Conservation (phyloP, 2,113 vertebrate genomes). For the Nansenia antarctica region DNA sequence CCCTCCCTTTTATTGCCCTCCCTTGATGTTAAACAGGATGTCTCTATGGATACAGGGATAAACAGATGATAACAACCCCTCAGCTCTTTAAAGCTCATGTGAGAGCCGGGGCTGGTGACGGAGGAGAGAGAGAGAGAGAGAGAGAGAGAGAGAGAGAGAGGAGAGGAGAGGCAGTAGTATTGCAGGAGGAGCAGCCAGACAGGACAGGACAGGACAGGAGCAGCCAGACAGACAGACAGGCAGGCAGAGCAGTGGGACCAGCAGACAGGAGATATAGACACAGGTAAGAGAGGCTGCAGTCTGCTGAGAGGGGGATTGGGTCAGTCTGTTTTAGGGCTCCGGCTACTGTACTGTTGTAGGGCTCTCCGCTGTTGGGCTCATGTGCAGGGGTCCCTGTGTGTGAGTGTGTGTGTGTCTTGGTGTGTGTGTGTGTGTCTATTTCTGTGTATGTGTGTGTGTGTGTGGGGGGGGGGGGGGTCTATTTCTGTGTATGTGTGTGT, state of each 20-base stretch:
- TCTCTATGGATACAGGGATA: constrained; percentile 81
- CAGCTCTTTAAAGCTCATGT: constrained; percentile 73
- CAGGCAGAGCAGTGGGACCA: background rate
- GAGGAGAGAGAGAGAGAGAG: constrained; percentile 8
- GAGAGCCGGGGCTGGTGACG: constrained; percentile 53
- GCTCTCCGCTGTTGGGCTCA: too few species aligned
- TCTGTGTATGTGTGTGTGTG: background rate
- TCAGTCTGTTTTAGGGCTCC: background rate
- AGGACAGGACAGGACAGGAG: too few species aligned
- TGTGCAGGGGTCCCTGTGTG: background rate
- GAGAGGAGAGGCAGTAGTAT: background rate
- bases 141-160: constrained; percentile 36
- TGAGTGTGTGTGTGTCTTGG: constrained; percentile 11
- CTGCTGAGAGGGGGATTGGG: too few species aligned
- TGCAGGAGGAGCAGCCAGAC: too few species aligned
- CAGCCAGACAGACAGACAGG: background rate
- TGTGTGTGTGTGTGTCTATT: constrained; percentile 8
- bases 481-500: background rate
- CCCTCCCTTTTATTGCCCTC: constrained; percentile 60
- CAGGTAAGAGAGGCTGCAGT: constrained; percentile 8
- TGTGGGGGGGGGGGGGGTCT: background rate
- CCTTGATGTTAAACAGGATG: constrained; percentile 80
- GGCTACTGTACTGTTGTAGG: background rate
- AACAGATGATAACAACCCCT: constrained; percentile 87
- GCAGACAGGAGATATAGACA: too few species aligned